Evolutionary conservation across 2,113 vertebrate genomes (phyloP).

Genomic region (Saimiri boliviensis): DNA sequence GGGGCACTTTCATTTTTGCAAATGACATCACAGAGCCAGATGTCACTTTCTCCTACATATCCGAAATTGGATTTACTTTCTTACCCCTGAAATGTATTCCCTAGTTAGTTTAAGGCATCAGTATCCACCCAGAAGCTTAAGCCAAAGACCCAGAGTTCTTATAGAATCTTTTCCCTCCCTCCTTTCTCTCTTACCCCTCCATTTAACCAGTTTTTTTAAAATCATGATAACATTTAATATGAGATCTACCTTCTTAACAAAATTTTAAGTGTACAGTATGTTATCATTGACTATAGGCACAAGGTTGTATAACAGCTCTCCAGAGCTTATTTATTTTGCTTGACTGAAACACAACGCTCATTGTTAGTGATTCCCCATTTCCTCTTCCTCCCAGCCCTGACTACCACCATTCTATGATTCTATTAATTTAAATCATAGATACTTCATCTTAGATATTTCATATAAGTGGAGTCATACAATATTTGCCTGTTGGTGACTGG

Average conservation of each 20-base stretch:
- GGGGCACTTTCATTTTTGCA: conserved; percentile 30
- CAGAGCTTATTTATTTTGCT: background rate
- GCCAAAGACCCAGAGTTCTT: background rate
- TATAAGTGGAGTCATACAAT: background rate
- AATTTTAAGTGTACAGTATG: background rate
- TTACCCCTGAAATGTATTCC: background rate
- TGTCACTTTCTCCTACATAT: conserved; percentile 45
- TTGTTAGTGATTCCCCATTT: background rate
- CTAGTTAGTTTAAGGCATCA: background rate
- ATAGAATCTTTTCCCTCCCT: background rate
- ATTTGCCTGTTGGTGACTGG: background rate
- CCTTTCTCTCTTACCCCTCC: background rate
- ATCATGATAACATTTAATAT: background rate
- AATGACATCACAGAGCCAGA: conserved; percentile 52
- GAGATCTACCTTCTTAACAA: background rate
- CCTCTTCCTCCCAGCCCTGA: background rate
- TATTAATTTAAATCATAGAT: background rate
- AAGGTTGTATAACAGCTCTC: background rate
- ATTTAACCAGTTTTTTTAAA: background rate
- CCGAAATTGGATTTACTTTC: conserved; percentile 47
- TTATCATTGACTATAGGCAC: background rate
- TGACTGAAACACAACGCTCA: background rate
- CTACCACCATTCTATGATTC: background rate
- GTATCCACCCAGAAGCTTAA: background rate
- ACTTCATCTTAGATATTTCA: background rate